A percentile compares a stretch with the other conserved stretches of the same genome.
Evolutionary conservation across 92 coral and sea anemone genomes (phyloP).

Genomic region (Metridium senile): DNA sequence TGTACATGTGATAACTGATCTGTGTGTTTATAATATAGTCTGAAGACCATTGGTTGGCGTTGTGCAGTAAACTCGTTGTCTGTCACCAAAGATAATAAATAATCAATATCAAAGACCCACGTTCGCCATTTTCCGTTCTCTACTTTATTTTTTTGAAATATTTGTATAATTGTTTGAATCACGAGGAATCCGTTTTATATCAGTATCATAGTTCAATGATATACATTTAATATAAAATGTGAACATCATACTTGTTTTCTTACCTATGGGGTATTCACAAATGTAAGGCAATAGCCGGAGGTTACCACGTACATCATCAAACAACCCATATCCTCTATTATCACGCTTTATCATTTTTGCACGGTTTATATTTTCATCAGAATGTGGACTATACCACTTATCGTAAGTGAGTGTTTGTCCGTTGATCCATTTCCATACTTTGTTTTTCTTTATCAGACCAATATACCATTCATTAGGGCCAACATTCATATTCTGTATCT

Average conservation of each 20-base stretch:
- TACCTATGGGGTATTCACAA: background rate
- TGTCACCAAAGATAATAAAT: no score
- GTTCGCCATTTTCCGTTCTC: no score
- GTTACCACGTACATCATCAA: background rate
- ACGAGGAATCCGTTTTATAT: no score
- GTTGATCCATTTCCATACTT: background rate
- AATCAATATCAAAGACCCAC: no score
- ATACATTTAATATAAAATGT: no score
- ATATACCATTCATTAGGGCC: conserved; percentile 9
- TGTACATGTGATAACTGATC: no score
- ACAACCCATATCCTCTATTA: background rate
- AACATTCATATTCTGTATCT: conserved; percentile 43
- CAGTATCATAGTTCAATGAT: no score
- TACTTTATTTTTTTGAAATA: no score
- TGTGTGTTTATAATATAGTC: no score
- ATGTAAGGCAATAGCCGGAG: background rate
- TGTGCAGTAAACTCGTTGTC: no score
- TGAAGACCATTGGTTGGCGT: no score
- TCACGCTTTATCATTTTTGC: background rate
- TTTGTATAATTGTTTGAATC: no score
- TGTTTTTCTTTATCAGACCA: background rate
- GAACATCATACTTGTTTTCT: background rate
- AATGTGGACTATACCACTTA: background rate
- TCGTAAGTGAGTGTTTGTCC: background rate
- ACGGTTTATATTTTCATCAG: background rate